phyloP scores from a whole-genome alignment of 2,113 vertebrate genomes.

The Dasyurus viverrinus region DNA sequence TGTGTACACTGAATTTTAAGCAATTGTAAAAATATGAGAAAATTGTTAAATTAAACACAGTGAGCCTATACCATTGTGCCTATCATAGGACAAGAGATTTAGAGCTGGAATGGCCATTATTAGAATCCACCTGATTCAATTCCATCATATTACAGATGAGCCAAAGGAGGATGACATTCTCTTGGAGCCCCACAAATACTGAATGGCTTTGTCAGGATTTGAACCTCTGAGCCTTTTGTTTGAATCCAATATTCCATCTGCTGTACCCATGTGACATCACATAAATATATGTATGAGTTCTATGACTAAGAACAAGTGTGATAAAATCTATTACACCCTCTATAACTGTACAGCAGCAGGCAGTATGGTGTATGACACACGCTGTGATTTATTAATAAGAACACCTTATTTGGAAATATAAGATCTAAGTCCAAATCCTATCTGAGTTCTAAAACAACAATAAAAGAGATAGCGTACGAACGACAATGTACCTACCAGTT shows the following conservation, averaged over 20 bases:
- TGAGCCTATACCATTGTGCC: background rate
- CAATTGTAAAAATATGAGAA: background rate
- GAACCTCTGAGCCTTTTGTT: background rate
- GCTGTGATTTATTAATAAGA: background rate
- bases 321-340: background rate
- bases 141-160: background rate
- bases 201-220: background rate
- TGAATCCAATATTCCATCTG: background rate
- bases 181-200: background rate
- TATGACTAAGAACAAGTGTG: background rate
- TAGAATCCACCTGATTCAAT: background rate
- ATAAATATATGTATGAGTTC: background rate
- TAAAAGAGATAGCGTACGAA: too few relatives aligned
- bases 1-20: background rate
- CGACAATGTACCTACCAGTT: too few relatives aligned
- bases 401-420: background rate
- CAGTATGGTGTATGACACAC: background rate
- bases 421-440: background rate
- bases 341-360: background rate
- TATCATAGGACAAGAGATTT: background rate
- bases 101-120: background rate
- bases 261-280: background rate
- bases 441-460: too few relatives aligned
- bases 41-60: background rate
- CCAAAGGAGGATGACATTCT: too few relatives aligned